Base-by-base conservation (phyloP, 2,797 vertebrate genomes). In the Sebastes itinus region DNA sequence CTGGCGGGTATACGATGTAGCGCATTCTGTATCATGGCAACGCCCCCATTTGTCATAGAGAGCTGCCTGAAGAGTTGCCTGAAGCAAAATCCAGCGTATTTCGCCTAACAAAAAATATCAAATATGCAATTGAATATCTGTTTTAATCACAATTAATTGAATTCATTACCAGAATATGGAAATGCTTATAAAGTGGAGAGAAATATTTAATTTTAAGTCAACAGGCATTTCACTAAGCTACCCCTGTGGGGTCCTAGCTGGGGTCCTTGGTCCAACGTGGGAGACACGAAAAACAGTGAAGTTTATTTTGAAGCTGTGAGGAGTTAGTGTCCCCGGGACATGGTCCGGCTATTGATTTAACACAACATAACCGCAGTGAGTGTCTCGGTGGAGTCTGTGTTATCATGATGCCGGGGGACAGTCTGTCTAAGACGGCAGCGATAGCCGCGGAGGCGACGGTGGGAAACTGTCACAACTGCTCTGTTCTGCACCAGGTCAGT, bases 391-490 rank as follows among this genome's bases (percentile, higher is more conserved):
- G 28, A 23, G n/a, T 32, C 80, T 10, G 42, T 66, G 6, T 69
- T 92, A 96, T 83, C 88, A 98, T 99, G 98, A 99, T 98, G 98
- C 98, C 98, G 1, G 97, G 98, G 13, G 98, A 98, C 92, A 97
- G 86, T 22, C 96, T 95, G 28, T 89, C 96, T 22, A 96, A 95
- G 82, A 86, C 90, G 71, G 93, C 94, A 7, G 94, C 94, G 33
- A 89, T 96, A 6, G 97, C 96, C 7, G 94, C 94, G 6, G 96
- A 97, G 70, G 94, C 94, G 13, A 94, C 94, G 10, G 77, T 90
- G 33, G 95, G 93, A 81, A 91, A 93, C 38, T 99, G 98, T 92
- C 92, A 94, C 7, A 98, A 97, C 87, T 98, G 97, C 74, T 92
- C 95, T 3, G 84, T 96, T 46, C 94, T 98, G 60, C 96, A 96